Conservation (phyloP, 2,797 vertebrate species). For the Amblyraja radiata region DNA sequence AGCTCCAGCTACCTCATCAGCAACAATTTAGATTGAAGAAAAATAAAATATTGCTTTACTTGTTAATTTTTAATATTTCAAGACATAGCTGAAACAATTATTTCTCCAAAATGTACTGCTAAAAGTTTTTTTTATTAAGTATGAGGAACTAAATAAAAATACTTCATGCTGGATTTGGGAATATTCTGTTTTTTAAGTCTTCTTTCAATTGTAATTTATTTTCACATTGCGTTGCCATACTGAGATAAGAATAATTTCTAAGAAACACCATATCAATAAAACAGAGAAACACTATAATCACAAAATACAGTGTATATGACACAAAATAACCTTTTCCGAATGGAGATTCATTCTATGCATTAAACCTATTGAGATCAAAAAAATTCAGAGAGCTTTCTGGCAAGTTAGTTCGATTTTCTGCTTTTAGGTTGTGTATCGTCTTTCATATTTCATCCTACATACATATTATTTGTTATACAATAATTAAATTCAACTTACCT, state of each 20-base stretch:
- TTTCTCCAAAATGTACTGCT: background rate
- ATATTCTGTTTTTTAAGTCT: background rate
- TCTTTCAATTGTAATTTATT: background rate
- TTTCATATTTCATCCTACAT: background rate
- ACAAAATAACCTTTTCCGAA: background rate
- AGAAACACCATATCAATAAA: background rate
- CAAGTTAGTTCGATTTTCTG: background rate
- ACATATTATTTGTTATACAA: background rate
- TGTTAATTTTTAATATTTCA: background rate
- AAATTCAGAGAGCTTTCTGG: background rate
- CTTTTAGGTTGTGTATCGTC: background rate
- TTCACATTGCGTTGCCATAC: background rate
- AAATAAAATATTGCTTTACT: background rate
- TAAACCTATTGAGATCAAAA: background rate
- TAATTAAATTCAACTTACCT: background rate
- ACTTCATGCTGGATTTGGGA: background rate
- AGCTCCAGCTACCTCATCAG: too few species aligned
- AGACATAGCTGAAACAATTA: background rate
- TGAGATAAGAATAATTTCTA: background rate
- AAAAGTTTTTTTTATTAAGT: background rate
- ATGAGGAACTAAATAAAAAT: background rate
- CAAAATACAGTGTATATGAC: background rate
- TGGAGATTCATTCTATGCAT: background rate
- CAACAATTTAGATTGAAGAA: background rate
- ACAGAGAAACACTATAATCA: background rate